Evolutionary conservation across 35 echinoderm and acorn worm species (phyloP).

Genomic region (Hemicentrotus pulcherrimus): DNA sequence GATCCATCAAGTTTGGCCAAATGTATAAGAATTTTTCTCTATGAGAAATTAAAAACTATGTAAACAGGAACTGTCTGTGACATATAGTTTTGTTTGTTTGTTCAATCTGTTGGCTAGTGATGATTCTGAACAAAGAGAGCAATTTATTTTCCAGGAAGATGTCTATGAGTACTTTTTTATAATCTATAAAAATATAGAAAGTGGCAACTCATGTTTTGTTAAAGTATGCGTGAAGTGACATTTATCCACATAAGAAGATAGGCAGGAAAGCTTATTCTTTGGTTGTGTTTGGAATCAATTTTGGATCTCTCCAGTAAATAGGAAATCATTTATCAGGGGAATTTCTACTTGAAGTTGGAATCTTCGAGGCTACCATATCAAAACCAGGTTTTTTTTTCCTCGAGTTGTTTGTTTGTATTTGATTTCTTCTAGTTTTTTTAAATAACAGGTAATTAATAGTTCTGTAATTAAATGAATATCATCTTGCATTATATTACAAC

Average conservation of each 20-base stretch:
- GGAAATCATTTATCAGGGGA: too few relatives aligned
- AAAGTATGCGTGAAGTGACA: background rate
- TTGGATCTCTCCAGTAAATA: background rate
- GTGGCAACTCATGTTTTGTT: background rate
- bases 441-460: too few relatives aligned
- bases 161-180: background rate
- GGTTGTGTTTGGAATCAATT: background rate
- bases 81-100: background rate
- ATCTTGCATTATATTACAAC: too few relatives aligned
- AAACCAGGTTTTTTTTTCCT: too few relatives aligned
- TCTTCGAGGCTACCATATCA: too few relatives aligned
- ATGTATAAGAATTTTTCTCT: too few relatives aligned
- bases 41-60: background rate
- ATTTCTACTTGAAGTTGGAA: too few relatives aligned
- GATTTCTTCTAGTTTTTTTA: too few relatives aligned
- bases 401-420: too few relatives aligned
- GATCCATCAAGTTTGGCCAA: too few relatives aligned
- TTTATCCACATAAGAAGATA: background rate
- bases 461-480: too few relatives aligned
- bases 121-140: background rate
- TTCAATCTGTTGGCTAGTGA: background rate
- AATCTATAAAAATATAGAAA: background rate
- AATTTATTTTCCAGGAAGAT: too few relatives aligned
- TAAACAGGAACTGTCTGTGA: background rate
- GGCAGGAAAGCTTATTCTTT: background rate